phyloP scores from a whole-genome alignment of 1,140 invertebrate species.

The Hyphantria cunea region DNA sequence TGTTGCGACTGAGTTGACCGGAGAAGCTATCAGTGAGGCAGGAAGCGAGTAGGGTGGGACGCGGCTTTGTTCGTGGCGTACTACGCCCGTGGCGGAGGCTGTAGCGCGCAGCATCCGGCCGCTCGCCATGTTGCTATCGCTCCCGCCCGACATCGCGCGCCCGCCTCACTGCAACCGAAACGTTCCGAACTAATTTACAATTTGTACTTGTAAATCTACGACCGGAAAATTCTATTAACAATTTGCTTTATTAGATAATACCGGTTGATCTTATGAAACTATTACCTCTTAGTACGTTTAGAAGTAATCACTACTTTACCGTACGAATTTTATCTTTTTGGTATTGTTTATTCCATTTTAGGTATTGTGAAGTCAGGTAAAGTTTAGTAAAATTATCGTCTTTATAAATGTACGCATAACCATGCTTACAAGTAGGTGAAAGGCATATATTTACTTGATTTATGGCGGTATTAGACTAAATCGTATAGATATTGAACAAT shows the following conservation, averaged over 20 bases:
- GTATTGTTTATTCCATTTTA: background rate
- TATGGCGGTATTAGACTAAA: too few species aligned
- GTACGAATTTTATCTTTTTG: too few species aligned
- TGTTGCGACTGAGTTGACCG: constrained; percentile 42
- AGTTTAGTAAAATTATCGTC: too few species aligned
- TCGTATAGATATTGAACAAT: too few species aligned
- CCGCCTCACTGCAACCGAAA: constrained; percentile 20
- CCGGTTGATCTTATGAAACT: background rate
- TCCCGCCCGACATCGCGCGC: constrained; percentile 9
- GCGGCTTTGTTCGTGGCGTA: constrained; percentile 62
- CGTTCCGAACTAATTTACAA: constrained; percentile 18
- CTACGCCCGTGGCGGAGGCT: constrained; percentile 68
- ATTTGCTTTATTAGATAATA: constrained; percentile 14
- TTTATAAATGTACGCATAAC: too few species aligned
- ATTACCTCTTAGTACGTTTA: background rate
- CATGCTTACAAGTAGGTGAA: too few species aligned
- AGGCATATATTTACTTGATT: too few species aligned
- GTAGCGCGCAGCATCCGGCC: constrained; percentile 74
- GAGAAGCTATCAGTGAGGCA: constrained; percentile 46
- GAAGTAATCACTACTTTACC: background rate
- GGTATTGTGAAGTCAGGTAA: background rate
- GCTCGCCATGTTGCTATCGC: constrained; percentile 48
- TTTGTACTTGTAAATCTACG: constrained; percentile 14
- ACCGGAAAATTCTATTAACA: constrained; percentile 17
- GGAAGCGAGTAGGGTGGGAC: constrained; percentile 60